Evolutionary conservation across 1,140 invertebrate species (phyloP).

Genomic region (Drosophila ercepeae): DNA sequence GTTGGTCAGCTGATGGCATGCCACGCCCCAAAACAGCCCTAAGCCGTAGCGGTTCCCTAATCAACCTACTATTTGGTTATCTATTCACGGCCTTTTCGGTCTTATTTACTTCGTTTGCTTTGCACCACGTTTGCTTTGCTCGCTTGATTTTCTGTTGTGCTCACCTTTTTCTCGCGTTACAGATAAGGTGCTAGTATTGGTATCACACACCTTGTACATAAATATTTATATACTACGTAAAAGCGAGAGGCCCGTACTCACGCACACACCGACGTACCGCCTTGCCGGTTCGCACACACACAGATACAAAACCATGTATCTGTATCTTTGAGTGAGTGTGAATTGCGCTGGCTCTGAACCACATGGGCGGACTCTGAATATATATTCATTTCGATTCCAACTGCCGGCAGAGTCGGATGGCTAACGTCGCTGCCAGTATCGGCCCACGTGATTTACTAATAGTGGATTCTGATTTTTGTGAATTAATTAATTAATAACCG

Average conservation of each 20-base stretch:
- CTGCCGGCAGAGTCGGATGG: slow-evolving; percentile 69
- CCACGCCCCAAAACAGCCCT: slow-evolving; percentile 25
- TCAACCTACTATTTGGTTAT: slow-evolving; percentile 21
- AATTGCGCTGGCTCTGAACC: slow-evolving; percentile 9
- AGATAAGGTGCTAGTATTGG: slow-evolving; percentile 11
- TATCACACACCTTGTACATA: neutral
- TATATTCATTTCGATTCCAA: slow-evolving; percentile 66
- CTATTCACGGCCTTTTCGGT: slow-evolving; percentile 11
- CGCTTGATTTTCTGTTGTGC: slow-evolving; percentile 73
- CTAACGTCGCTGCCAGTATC: slow-evolving; percentile 18
- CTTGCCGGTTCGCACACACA: slow-evolving; percentile 65
- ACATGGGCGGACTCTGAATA: slow-evolving; percentile 28
- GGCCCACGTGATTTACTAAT: slow-evolving; percentile 53
- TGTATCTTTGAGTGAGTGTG: slow-evolving; percentile 3
- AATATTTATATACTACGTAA: slow-evolving; percentile 10
- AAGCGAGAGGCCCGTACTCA: slow-evolving; percentile 28
- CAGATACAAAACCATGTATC: slow-evolving; percentile 12
- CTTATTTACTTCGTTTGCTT: slow-evolving; percentile 3
- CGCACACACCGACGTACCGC: slow-evolving; percentile 27
- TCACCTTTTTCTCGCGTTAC: slow-evolving; percentile 72
- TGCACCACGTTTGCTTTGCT: slow-evolving; percentile 49
- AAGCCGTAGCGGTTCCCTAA: slow-evolving; percentile 14
- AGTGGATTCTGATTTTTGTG: neutral
- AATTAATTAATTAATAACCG: slow-evolving; percentile 31
- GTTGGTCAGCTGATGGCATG: slow-evolving; percentile 25